A percentile compares a stretch with the other conserved stretches of the same genome.
Conservation (phyloP, 2,113 vertebrate species). For the Gallinago jamesoni region DNA sequence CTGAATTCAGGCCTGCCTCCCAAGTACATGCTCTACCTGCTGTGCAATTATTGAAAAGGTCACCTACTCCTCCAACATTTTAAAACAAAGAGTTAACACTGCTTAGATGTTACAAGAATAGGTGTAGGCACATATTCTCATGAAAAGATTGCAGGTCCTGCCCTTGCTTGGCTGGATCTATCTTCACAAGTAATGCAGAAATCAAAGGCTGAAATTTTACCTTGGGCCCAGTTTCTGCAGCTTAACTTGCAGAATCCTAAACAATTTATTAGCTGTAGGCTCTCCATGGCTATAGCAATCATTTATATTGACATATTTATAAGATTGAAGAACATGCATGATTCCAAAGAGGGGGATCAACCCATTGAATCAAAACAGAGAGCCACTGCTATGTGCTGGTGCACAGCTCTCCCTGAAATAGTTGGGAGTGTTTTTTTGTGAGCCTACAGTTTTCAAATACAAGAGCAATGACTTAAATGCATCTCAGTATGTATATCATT, state of each 20-base stretch:
- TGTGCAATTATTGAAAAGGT: neutral
- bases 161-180: neutral
- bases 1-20: neutral
- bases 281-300: neutral
- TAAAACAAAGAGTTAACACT: neutral
- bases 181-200: neutral
- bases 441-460: neutral
- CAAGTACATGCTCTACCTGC: neutral
- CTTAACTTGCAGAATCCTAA: neutral
- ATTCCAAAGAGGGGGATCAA: neutral
- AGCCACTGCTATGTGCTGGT: neutral
- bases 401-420: neutral
- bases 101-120: neutral
- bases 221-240: neutral
- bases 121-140: neutral
- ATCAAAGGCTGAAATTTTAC: neutral
- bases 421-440: neutral
- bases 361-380: neutral
- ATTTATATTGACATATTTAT: neutral
- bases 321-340: neutral
- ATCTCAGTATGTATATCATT: neutral
- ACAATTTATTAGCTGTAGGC: neutral
- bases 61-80: neutral
- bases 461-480: neutral
- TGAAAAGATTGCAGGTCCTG: neutral